Evolutionary conservation across 2,888 invertebrate genomes (phyloP).

Genomic region (Drosophila mercatorum): DNA sequence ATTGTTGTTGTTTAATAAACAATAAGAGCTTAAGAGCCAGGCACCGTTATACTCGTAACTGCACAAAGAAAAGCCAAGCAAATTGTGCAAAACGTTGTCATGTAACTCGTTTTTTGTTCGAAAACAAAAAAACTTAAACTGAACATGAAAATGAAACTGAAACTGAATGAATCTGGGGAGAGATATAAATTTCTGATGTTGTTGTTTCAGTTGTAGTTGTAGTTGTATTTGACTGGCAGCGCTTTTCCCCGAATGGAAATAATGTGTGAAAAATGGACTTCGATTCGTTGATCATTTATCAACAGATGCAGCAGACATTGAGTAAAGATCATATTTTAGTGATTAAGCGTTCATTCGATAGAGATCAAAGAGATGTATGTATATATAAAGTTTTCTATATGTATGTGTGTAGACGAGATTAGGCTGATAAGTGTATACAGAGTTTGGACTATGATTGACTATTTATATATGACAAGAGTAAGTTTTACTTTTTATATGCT

Average conservation of each 20-base stretch:
- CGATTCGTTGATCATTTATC: constrained; percentile 21
- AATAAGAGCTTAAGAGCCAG: constrained; percentile 55
- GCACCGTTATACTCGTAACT: constrained; percentile 67
- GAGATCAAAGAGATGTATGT: constrained; percentile 4
- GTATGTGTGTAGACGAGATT: not conserved
- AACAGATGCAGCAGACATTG: not conserved
- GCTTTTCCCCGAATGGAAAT: constrained; percentile 39
- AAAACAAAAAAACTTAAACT: constrained; percentile 25
- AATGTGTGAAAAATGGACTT: constrained; percentile 42
- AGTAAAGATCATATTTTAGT: constrained; percentile 3
- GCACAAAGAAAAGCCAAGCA: constrained; percentile 35
- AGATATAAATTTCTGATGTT: constrained; percentile 10
- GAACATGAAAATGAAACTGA: constrained; percentile 18
- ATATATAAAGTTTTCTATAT: not conserved
- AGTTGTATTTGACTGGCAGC: not conserved
- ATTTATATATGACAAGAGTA: not conserved
- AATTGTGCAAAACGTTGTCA: constrained; percentile 66
- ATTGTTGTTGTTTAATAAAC: constrained; percentile 59
- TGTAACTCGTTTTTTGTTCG: constrained; percentile 54
- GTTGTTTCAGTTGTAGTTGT: no score
- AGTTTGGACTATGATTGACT: not conserved
- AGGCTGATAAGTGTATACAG: not conserved
- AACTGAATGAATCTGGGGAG: constrained; percentile 39
- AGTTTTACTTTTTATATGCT: not conserved
- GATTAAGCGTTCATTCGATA: constrained; percentile 7